Evolutionary conservation across 30 jellyfish, hydroid and myxozoan species (phyloP), one percentile per base, ranked within the genome.

Genomic region (Turritopsis rubra): DNA sequence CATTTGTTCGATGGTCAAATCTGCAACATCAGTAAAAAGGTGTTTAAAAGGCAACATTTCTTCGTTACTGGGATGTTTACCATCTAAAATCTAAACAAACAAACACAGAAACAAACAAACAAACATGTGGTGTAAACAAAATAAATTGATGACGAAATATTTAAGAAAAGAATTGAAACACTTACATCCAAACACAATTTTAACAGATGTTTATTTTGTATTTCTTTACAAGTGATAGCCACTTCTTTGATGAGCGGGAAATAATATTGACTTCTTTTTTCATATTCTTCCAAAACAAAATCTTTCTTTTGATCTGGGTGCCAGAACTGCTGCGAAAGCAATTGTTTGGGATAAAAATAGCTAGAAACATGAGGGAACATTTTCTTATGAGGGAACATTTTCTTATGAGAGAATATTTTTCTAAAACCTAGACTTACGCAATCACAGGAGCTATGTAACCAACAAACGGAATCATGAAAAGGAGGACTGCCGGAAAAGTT

Each of bases 361-460:
- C 98, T 91, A 65, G 25, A 78, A 73, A 83, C 52, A 7, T 1
- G 25, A 30, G n/a, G 54, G 71, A 76, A 53, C 20, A 4, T 21
- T 20, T 26, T 41, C 13, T 41, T 13, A 41, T 41, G 5, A 13
- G 60, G 5, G 60, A 41, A 41, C 1, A 17, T 52, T 16, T 74
- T 13, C 70, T 25, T 9, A 54, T 29, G 29, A 28, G 70, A 76
- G 23, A 84, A 78, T 66, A 52, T 26, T 18, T 72, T 72, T 22
- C 5, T 23, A 28, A 1, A 23, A 28, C n/a, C n/a, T 25, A n/a
- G 30, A 85, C 96, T 22, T 74, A 91, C 97, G 96, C 97, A 54
- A 91, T 28, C n/a, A 91, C 79, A n/a, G 97, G 97, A 21, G 97
- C 97, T 68, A 82, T 80, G 70, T 91, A 91, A 16, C 97, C 97